phyloP scores from a whole-genome alignment of 2,797 vertebrate genomes.

The Crenichthys baileyi region DNA sequence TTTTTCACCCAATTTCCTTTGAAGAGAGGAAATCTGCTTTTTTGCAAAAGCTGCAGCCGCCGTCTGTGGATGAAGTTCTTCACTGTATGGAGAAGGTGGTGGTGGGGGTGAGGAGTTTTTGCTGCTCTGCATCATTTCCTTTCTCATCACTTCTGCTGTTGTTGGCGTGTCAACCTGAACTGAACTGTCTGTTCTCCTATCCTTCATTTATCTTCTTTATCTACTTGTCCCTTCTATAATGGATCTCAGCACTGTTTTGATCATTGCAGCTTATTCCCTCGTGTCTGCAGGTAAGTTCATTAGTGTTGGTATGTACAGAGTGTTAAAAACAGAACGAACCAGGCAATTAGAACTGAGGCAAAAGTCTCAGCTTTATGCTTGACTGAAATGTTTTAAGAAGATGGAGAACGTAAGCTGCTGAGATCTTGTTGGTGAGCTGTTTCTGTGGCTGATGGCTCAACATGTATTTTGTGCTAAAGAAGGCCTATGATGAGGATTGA shows the following conservation, averaged over 20 bases:
- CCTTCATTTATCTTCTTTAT: conserved; percentile 9
- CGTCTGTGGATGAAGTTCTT: conserved; percentile 62
- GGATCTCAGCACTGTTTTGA: conserved; percentile 54
- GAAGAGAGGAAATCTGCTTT: conserved; percentile 81
- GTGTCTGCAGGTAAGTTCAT: conserved; percentile 57
- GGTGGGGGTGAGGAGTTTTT: conserved; percentile 37
- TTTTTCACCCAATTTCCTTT: conserved; percentile 64
- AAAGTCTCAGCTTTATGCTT: background rate
- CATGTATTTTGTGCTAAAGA: background rate
- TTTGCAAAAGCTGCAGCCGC: conserved; percentile 65
- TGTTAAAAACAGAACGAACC: background rate
- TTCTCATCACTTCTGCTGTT: conserved; percentile 63
- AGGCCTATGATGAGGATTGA: background rate
- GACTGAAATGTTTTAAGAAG: background rate
- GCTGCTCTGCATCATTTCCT: conserved; percentile 76
- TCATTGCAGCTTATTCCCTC: conserved; percentile 46
- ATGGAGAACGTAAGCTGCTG: background rate
- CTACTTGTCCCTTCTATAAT: conserved; percentile 37
- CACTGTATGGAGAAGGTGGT: conserved; percentile 53
- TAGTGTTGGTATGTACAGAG: background rate
- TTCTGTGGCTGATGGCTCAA: background rate
- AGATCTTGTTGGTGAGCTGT: background rate
- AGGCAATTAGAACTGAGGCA: too few species aligned
- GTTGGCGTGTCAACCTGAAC: conserved; percentile 30
- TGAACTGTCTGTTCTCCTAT: conserved; percentile 11